phyloP scores from a whole-genome alignment of 2,113 vertebrate genomes.

The Neomonachus schauinslandi region DNA sequence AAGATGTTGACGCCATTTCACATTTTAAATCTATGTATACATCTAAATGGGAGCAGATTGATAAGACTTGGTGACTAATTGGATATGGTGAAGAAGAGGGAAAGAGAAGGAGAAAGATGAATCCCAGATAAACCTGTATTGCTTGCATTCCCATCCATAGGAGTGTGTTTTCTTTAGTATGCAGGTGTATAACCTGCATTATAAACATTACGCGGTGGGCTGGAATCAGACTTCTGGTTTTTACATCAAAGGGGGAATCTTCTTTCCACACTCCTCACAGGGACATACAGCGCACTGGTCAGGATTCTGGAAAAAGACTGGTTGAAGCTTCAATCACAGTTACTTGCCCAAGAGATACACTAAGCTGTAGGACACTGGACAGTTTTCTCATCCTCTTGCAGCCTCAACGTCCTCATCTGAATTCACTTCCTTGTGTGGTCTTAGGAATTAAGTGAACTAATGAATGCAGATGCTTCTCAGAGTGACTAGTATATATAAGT shows the following conservation, averaged over 20 bases:
- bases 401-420: background rate
- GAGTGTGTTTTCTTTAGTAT: background rate
- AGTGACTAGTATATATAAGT: background rate
- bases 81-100: background rate
- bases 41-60: background rate
- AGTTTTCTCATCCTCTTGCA: background rate
- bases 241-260: background rate
- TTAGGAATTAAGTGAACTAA: conserved; percentile 26
- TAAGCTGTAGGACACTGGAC: background rate
- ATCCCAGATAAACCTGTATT: background rate
- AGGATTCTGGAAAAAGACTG: background rate
- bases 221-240: background rate
- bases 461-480: background rate
- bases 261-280: background rate
- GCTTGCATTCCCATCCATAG: background rate
- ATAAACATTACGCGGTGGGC: background rate
- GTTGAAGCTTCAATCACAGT: background rate
- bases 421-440: background rate
- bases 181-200: background rate
- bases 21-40: background rate
- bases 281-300: background rate
- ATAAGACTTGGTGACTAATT: background rate
- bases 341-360: background rate
- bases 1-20: background rate
- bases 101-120: background rate